These are phyloP conservation scores for Psophia crepitans DNA, from an alignment of 2,113 vertebrate species.

Conservation along the genomic window DNA sequence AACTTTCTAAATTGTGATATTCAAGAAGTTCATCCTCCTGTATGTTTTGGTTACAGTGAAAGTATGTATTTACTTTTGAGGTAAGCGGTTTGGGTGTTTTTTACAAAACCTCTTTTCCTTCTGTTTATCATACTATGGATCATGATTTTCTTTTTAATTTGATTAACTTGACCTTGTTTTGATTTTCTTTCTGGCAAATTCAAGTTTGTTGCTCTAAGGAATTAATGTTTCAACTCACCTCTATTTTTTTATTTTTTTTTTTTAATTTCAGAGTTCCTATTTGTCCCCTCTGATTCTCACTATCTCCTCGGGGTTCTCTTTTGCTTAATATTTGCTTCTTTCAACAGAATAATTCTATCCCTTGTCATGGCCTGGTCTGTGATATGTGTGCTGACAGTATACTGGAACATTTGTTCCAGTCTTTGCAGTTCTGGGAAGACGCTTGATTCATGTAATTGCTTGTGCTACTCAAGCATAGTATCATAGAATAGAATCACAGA, in stretches of 20 bases:
- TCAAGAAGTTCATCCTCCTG: background rate
- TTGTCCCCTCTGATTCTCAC: background rate
- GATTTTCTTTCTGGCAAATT: constrained; percentile 12
- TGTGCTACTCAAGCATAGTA: constrained; percentile 55
- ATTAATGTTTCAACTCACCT: background rate
- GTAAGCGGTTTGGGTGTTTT: background rate
- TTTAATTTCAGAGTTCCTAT: background rate
- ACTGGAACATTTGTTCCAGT: constrained; percentile 32
- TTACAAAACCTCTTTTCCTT: background rate
- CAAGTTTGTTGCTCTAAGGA: background rate
- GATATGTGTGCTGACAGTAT: constrained; percentile 16
- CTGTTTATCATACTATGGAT: background rate
- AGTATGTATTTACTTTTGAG: background rate
- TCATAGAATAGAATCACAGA: too few relatives aligned
- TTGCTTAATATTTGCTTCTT: constrained; percentile 53
- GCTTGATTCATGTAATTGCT: constrained; percentile 66
- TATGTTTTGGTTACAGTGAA: background rate
- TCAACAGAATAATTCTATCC: constrained; percentile 48
- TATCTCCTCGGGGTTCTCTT: constrained; percentile 29
- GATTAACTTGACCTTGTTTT: background rate
- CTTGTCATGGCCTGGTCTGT: constrained; percentile 12
- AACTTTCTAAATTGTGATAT: background rate
- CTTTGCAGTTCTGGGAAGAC: constrained; percentile 36
- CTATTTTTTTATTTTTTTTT: background rate
- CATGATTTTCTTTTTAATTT: background rate